A percentile compares a stretch with the other conserved stretches of the same genome.
Evolutionary conservation across 2,797 vertebrate genomes (phyloP).

Genomic region (Sarcophilus harrisii): DNA sequence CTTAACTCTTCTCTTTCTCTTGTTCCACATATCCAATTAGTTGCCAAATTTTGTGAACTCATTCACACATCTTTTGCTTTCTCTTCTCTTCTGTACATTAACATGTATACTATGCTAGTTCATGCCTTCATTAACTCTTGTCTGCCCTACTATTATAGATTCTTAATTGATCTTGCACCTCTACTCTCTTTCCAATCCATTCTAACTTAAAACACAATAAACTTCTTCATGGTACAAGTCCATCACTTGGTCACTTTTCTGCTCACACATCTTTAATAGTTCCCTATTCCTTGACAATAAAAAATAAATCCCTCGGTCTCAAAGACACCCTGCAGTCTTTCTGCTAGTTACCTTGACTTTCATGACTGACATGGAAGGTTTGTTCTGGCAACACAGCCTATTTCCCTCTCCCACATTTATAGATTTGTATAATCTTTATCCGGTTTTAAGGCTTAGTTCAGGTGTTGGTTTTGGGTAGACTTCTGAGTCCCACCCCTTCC

Average conservation of each 20-base stretch:
- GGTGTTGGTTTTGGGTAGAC: not conserved
- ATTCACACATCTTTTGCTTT: not conserved
- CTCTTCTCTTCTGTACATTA: not conserved
- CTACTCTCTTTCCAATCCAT: not conserved
- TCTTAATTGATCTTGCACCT: not conserved
- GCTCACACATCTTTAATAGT: not conserved
- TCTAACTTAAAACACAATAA: not conserved
- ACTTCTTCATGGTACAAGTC: not conserved
- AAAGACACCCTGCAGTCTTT: not conserved
- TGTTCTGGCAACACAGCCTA: not conserved
- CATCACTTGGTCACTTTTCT: not conserved
- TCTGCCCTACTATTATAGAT: not conserved
- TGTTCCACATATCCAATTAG: not conserved
- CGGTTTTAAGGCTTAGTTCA: not conserved
- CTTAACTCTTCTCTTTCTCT: not conserved
- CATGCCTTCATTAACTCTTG: not conserved
- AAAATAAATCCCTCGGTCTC: not conserved
- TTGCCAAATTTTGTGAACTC: not conserved
- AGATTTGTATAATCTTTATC: not conserved
- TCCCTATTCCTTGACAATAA: not conserved
- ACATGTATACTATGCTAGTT: not conserved
- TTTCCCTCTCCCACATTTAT: not conserved
- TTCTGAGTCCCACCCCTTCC: not conserved
- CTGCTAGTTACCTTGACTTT: not conserved
- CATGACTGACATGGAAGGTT: not conserved